Evolutionary conservation across 1,140 invertebrate species (phyloP), one percentile per base, ranked within the genome.

Genomic region (Monomorium pharaonis): DNA sequence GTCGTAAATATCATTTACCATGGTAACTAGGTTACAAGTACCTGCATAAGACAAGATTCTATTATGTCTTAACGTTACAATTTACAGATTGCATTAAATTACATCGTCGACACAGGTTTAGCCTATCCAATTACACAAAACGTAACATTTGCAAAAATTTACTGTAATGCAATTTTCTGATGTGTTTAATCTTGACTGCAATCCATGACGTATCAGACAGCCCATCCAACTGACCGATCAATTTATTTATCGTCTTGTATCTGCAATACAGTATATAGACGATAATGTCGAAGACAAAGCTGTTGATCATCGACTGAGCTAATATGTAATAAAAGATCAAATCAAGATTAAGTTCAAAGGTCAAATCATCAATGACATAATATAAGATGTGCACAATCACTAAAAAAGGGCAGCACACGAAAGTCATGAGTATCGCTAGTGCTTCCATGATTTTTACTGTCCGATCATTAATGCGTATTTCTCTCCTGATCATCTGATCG

Each of bases 271-370:
- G 84, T 56, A 78, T 75, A 9, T 89, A 85, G 4, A 92, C 86
- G 7, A 91, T 47, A 0, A 92, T 33, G 51, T 93, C 86, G 18
- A 92, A 93, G 5, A 85, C 77, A 33, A 93, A 93, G 63, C 91
- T 93, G n/a, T 92, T 91, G 7, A 70, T 65, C 24, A 91, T 69
- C 0, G 89, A 90, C 65, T 92, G 92, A 21, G 90, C 78, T 21
- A 92, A 91, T 7, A 88, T 92, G 49, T 92, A 92, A 76, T 93
- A 93, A 0, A 92, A 76, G 5, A 93, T n/a, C n/a, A n/a, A n/a
- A n/a, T n/a, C n/a, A n/a, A n/a, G n/a, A n/a, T n/a, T n/a, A n/a
- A n/a, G n/a, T n/a, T n/a, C 84, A 7, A 90, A 93, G n/a, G 93
- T 90, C 21, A 91, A 3, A 24, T 63, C 3, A 47, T 91, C 37